These are phyloP conservation scores for Herpetotheres cachinnans DNA, from an alignment of 2,113 vertebrate genomes.

Conservation along the genomic window DNA sequence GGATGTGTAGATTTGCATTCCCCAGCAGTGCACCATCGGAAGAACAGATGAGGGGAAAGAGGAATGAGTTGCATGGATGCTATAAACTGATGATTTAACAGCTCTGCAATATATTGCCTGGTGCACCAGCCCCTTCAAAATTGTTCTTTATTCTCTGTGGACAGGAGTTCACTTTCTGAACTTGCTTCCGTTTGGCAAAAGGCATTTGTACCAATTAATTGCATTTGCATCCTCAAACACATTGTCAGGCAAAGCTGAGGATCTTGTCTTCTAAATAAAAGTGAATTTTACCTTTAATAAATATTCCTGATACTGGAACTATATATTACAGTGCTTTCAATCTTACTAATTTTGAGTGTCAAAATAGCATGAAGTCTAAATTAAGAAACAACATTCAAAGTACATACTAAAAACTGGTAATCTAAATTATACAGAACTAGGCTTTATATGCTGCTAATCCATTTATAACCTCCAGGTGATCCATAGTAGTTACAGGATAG, in stretches of 20 bases:
- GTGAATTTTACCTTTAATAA: background rate
- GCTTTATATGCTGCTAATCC: background rate
- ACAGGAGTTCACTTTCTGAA: background rate
- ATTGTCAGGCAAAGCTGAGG: background rate
- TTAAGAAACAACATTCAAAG: background rate
- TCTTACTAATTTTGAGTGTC: background rate
- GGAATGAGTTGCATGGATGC: background rate
- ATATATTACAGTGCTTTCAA: background rate
- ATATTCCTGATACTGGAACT: background rate
- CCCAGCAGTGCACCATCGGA: background rate
- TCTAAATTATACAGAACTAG: background rate
- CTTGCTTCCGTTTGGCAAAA: background rate
- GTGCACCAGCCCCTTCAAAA: background rate
- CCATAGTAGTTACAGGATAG: background rate
- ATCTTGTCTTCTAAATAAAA: background rate
- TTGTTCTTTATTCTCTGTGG: background rate
- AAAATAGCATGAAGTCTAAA: background rate
- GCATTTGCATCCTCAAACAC: background rate
- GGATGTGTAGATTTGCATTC: background rate
- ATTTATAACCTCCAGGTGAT: background rate
- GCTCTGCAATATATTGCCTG: background rate
- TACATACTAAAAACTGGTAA: background rate
- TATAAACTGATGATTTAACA: background rate
- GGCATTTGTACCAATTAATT: background rate
- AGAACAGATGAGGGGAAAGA: background rate